Base-by-base conservation (phyloP, 1,140 invertebrate species). In the Saccostrea echinata region DNA sequence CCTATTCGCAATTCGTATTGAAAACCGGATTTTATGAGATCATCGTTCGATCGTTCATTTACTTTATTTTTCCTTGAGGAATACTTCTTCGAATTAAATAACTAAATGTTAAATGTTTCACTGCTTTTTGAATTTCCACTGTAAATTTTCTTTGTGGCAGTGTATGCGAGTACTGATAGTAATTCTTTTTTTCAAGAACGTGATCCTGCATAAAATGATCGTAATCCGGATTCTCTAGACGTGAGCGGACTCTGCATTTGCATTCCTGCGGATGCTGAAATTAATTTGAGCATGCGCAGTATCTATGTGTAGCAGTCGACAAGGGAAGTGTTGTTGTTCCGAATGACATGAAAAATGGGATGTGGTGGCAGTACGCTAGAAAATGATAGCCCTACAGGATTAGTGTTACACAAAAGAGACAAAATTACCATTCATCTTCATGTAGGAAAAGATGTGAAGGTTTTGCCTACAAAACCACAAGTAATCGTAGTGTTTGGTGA, bases 311-410 rank as follows among this genome's bases (percentile, higher is more conserved):
- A 76, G 68, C 68, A 76, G 68, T 76, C 68, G 68, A 76, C 68
- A 76, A 76, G 8, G n/a, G n/a, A n/a, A 33, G 16, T 16, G 30
- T 27, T 33, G 1, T 16, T 33, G 16, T 76, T 30, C 24, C 27
- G 27, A 76, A 76, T 76, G 68, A 30, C 68, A 76, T 61, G 30
- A 76, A 76, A 76, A 30, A 76, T 76, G 68, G 68, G 68, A 76
- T 76, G 68, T 33, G 68, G 68, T 76, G 68, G 68, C 68, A 76
- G 68, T 30, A 35, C 68, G 68, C 16, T 76, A 30, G 68, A 76
- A 33, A 76, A 30, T 76, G 68, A 76, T 76, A 76, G 68, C 11
- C 68, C 68, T 61, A 61, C 55, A 76, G 68, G 68, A 30, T 76
- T 76, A 76, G 68, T 76, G 24, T 30, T 71, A 30, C 68, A 76